phyloP scores from a whole-genome alignment of 1,140 invertebrate species.

The Drosophila arawakana region DNA sequence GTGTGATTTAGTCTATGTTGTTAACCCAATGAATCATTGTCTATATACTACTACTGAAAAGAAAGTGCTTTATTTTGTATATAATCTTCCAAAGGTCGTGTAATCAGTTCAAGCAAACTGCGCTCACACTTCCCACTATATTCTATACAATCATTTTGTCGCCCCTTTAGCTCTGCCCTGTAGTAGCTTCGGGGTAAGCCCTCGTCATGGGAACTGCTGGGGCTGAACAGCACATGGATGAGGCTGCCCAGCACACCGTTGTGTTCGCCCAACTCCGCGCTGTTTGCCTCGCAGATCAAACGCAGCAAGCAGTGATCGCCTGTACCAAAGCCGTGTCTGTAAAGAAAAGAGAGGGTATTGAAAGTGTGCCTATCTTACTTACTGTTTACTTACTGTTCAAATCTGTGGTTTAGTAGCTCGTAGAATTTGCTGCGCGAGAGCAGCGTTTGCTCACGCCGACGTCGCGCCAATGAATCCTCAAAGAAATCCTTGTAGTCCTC shows the following conservation, averaged over 20 bases:
- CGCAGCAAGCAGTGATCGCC: slow-evolving; percentile 69
- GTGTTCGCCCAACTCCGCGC: slow-evolving; percentile 51
- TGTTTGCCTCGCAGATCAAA: slow-evolving; percentile 76
- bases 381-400: slow-evolving; percentile 57
- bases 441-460: slow-evolving; percentile 38
- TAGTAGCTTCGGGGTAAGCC: slow-evolving; percentile 85
- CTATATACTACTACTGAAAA: too few species aligned
- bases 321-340: slow-evolving; percentile 64
- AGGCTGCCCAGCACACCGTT: slow-evolving; percentile 75
- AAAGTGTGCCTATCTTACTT: not conserved
- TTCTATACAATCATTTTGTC: slow-evolving; percentile 66
- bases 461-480: slow-evolving; percentile 27
- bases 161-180: slow-evolving; percentile 85
- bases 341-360: not conserved
- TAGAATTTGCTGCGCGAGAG: slow-evolving; percentile 69
- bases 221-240: slow-evolving; percentile 85
- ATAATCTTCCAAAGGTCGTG: slow-evolving; percentile 42
- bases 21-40: too few species aligned
- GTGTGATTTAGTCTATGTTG: too few species aligned
- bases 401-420: slow-evolving; percentile 58
- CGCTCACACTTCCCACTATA: slow-evolving; percentile 72
- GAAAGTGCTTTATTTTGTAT: slow-evolving; percentile 23
- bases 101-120: slow-evolving; percentile 71
- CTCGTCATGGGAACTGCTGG: slow-evolving; percentile 86
- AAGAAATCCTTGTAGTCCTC: slow-evolving; percentile 67